phyloP scores from a whole-genome alignment of 2,888 invertebrate species.

The Panopea generosa region DNA sequence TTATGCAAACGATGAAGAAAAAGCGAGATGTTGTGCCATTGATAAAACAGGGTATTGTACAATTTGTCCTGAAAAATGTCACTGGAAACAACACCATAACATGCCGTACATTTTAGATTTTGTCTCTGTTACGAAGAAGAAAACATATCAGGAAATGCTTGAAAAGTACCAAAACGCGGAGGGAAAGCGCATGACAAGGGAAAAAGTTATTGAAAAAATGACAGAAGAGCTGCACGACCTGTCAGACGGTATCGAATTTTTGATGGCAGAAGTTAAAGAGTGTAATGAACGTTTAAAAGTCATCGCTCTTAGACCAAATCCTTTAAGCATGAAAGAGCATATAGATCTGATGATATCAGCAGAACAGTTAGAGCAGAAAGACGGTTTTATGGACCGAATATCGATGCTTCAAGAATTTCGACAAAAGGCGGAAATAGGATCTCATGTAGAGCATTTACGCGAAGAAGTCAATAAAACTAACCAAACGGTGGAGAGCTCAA shows the following conservation, averaged over 20 bases:
- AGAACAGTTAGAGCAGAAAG: constrained; percentile 45
- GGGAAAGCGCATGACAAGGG: constrained; percentile 20
- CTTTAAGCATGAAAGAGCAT: constrained; percentile 42
- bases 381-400: constrained; percentile 29
- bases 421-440: too few species aligned
- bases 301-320: constrained; percentile 48
- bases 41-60: constrained; percentile 34
- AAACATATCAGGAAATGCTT: constrained; percentile 36
- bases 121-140: constrained; percentile 17
- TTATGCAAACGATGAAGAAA: constrained; percentile 39
- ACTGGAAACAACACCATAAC: constrained; percentile 52
- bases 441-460: too few species aligned
- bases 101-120: constrained; percentile 41
- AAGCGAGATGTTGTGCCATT: constrained; percentile 49
- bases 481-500: too few species aligned
- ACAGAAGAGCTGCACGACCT: constrained; percentile 28
- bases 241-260: constrained; percentile 5
- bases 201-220: constrained; percentile 36
- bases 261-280: constrained; percentile 35
- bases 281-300: constrained; percentile 37
- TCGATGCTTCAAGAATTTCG: too few species aligned
- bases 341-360: constrained; percentile 54
- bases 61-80: constrained; percentile 36
- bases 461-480: too few species aligned
- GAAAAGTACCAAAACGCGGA: constrained; percentile 40